phyloP scores from a whole-genome alignment of 2,113 vertebrate species.

The Isichthys henryi region DNA sequence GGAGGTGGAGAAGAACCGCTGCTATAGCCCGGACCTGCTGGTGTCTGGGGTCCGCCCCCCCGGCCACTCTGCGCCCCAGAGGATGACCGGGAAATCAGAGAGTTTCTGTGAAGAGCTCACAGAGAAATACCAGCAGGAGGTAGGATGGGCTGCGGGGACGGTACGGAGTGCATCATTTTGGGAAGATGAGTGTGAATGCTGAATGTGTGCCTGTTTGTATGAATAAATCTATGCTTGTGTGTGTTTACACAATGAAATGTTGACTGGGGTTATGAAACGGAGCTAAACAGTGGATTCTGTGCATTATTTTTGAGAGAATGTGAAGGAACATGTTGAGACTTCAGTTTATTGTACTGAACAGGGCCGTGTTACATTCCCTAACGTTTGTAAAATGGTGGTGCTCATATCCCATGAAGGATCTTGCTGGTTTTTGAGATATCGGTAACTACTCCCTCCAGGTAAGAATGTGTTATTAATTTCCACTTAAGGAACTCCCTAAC shows the following conservation, averaged over 20 bases:
- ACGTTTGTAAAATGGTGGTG: background rate
- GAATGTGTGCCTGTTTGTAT: background rate
- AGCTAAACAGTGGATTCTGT: background rate
- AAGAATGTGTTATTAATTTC: background rate
- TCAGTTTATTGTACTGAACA: background rate
- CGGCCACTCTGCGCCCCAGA: slow-evolving; percentile 55
- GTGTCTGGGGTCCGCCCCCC: slow-evolving; percentile 68
- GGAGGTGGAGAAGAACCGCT: slow-evolving; percentile 73
- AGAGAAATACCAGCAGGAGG: slow-evolving; percentile 62
- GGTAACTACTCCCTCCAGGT: background rate
- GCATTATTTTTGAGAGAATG: background rate
- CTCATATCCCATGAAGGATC: background rate
- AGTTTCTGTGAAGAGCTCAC: slow-evolving; percentile 65
- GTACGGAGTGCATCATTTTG: background rate
- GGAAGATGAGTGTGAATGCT: background rate
- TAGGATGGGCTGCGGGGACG: slow-evolving; percentile 26
- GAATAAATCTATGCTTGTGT: background rate
- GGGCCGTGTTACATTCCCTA: background rate
- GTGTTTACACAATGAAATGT: too few relatives aligned
- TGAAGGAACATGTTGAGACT: background rate
- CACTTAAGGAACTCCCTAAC: background rate
- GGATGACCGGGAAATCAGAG: slow-evolving; percentile 61
- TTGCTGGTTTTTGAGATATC: background rate
- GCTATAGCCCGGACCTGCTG: slow-evolving; percentile 63
- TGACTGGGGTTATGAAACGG: background rate